Conservation (phyloP, 2,797 vertebrate genomes). For the Crax fasciolata region DNA sequence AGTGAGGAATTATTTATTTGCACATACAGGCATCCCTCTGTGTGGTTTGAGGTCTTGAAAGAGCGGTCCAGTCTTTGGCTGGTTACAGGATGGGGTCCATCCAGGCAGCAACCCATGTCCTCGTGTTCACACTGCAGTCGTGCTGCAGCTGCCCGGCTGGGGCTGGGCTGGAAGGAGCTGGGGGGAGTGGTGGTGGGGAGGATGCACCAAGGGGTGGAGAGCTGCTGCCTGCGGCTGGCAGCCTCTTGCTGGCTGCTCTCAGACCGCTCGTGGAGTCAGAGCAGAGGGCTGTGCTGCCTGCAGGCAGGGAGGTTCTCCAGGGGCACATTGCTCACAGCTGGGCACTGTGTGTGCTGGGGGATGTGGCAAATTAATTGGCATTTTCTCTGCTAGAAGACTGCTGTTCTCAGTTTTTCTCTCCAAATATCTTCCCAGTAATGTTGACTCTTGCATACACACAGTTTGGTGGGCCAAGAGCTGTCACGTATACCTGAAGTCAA, state of each 20-base stretch:
- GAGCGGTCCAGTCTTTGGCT: neutral
- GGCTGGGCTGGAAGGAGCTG: neutral
- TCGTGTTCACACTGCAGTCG: fast-evolving
- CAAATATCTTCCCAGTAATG: neutral
- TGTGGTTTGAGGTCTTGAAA: neutral
- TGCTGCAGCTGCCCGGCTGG: neutral
- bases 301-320: neutral
- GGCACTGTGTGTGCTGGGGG: neutral
- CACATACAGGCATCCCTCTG: neutral
- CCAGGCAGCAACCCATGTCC: neutral
- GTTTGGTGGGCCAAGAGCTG: neutral
- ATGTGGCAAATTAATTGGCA: too few relatives aligned
- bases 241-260: neutral
- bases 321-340: neutral
- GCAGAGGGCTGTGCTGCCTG: neutral
- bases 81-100: neutral
- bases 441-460: neutral
- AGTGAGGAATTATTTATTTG: neutral
- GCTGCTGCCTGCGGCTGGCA: neutral
- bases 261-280: too few relatives aligned
- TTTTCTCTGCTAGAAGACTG: neutral
- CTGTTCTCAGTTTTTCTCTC: neutral
- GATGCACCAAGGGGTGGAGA: neutral
- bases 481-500: fast-evolving
- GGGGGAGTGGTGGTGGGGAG: neutral